Base-by-base conservation (phyloP, 2,888 invertebrate species). In the Philereme transversata region DNA sequence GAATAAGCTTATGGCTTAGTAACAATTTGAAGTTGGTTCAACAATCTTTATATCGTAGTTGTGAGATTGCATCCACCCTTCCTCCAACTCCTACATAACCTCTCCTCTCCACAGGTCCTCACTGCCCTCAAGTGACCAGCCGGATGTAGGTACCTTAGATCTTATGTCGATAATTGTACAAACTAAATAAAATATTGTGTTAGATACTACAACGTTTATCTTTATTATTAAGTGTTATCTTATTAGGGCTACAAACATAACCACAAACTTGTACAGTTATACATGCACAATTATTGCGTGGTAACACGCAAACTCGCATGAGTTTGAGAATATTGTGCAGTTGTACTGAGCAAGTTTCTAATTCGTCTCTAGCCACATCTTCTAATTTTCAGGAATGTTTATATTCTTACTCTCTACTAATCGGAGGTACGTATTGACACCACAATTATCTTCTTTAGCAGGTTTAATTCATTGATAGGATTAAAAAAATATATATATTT, bases 131-230 rank as follows among this genome's bases (percentile, higher is more conserved):
- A 73, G 69, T 69, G 69, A 70, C 53, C 55, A 47, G 47, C 34
- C 47, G 54, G 55, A 56, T 56, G 58, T n/a, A 52, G 68, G 59
- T 68, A 63, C 68, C 22, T 65, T 69, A 65, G 69, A 75, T 71
- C 68, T 73, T 70, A 72, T 60, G 61, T 69, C 69, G 69, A 70
- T 68, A 66, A 71, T 77, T 81, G 81, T 82, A 80, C 81, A 78
- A 81, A 71, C 75, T 78, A 73, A 75, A 64, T 66, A 73, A 63
- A 72, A 60, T 70, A 72, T 68, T 78, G 71, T 78, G 76, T 77
- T 74, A 22, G 22, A 22, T 4, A 75, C 71, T 46, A 53, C 11
- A 34, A 61, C 43, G 33, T 55, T 4, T 46, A 35, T 40, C 4
- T 49, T 41, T 49, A 34, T 41, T 49, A 34, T 9, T 35, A 22